Evolutionary conservation across 1,140 invertebrate genomes (phyloP), one percentile per base, ranked within the genome.

Genomic region (Andrena cerasifolii): DNA sequence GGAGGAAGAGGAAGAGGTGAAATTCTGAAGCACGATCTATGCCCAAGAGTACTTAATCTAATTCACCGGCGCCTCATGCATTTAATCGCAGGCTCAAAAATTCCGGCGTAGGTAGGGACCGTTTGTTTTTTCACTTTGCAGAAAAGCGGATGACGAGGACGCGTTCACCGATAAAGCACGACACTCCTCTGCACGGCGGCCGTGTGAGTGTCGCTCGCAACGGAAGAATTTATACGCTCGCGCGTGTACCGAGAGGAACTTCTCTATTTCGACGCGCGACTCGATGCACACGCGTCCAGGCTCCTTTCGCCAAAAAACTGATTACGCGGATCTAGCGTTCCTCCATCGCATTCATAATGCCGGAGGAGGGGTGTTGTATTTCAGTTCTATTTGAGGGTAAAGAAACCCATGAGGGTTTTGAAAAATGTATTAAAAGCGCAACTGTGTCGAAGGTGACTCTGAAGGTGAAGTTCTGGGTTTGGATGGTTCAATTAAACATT

Each of bases 11-110:
- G 21, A 58, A n/a, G 67, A n/a, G 36, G 36, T 33, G 21, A 79
- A 74, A 79, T 61, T 16, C 67, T 58, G 51, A 58, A 61, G 62
- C 71, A 66, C 72, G 78, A 79, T 79, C 72, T 79, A 67, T 79
- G 54, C 63, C 71, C 45, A 75, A 67, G 78, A 76, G 72, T 67
- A 49, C 62, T 79, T 79, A 75, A 79, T 79, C 78, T 67, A 79
- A 79, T 79, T 76, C 47, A 79, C 61, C 45, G 36, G 10, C 45
- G 72, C 53, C 54, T 67, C 72, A 67, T 79, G 78, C 78, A 79
- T 79, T 79, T 79, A 79, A 79, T 79, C 77, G 65, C 71, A 45
- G 62, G 77, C 62, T 75, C 70, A 75, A 74, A 79, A 79, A 75
- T 75, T 71, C 43, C n/a, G n/a, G n/a, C n/a, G n/a, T n/a, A n/a